Base-by-base conservation (phyloP, 1,140 invertebrate species). In the Formica selysi region DNA sequence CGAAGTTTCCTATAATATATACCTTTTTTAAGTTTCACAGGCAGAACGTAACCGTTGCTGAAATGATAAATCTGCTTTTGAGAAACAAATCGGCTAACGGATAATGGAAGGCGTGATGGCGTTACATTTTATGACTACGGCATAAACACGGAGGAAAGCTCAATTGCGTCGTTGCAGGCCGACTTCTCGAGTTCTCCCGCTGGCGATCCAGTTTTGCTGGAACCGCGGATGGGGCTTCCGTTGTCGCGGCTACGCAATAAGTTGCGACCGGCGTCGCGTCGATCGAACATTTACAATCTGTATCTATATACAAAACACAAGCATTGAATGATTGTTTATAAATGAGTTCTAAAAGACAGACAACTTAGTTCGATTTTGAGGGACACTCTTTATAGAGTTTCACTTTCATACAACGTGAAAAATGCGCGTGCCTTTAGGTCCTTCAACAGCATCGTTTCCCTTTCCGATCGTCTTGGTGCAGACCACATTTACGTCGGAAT, bases 41-140 rank as follows among this genome's bases (percentile, higher is more conserved):
- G 86, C 44, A 90, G 67, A 67, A 74, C 87, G 70, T 86, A 92
- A 70, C 74, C 74, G 29, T 73, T 88, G 62, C 68, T 86, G 71
- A 29, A 87, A 88, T 62, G 44, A 70, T 29, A 74, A 70, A 73
- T 38, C 57, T 61, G 51, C 2, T 76, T 51, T 81, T 65, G 22
- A 76, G 74, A 51, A 62, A 61, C 81, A 65, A 71, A 32, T 76
- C 26, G 16, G 19, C 26, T 38, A 81, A 86, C 19, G 44, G n/a
- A 57, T 70, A 80, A 76, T 51, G 22, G 48, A 19, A 10, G 32
- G 13, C 16, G 64, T 67, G 7, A 19, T 48, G 32, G 22, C 48
- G 68, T 91, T 89, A 93, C 92, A 88, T 86, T 84, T 85, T 86
- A 16, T 87, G 88, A 76, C 61, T 76, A 29, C 71, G 87, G 36